Evolutionary conservation across 2,113 vertebrate species (phyloP), one percentile per base, ranked within the genome.

Genomic region (Meles meles): DNA sequence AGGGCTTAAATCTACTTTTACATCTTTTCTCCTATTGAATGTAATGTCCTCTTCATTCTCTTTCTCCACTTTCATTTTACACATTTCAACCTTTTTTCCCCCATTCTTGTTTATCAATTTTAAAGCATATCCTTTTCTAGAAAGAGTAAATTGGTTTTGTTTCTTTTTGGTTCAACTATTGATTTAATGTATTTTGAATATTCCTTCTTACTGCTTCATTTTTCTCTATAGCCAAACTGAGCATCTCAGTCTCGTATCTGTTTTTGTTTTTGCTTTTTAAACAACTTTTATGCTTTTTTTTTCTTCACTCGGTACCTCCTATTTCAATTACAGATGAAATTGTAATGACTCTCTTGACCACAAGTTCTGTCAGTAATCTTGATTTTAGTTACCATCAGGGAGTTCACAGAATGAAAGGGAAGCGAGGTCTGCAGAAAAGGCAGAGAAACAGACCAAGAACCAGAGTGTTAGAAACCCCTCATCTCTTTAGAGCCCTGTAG

Each of bases 261-360:
- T 18, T 82, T 21, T 1, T 65, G 31, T 7, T 86, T 49, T 37
- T 74, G 21, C 15, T 77, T 77, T 77, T 77, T 18, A 13, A 47
- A 55, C 0, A 42, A 34, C 8, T 6, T 82, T 25, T 23, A 42
- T 21, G 5, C 14, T 0, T 7, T 25, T 6, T 61, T 7, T 7
- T 49, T 25, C 18, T 6, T 6, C 20, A n/a, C 2, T 29, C 6
- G 7, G 47, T 93, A 11, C 9, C 7, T 55, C 92, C 14, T 63
- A 65, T 90, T 90, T 85, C 12, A 77, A 57, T 61, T 86, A 77
- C 23, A 52, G 37, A 3, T 82, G 57, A 89, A 76, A 79, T 69
- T 7, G 44, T 6, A 89, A 49, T 34, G 17, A 67, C 44, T 31
- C 14, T 93, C 20, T 85, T 77, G 10, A 59, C 29, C 2, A 23